Base-by-base conservation (phyloP, 2,113 vertebrate species). In the Dromaius novaehollandiae region DNA sequence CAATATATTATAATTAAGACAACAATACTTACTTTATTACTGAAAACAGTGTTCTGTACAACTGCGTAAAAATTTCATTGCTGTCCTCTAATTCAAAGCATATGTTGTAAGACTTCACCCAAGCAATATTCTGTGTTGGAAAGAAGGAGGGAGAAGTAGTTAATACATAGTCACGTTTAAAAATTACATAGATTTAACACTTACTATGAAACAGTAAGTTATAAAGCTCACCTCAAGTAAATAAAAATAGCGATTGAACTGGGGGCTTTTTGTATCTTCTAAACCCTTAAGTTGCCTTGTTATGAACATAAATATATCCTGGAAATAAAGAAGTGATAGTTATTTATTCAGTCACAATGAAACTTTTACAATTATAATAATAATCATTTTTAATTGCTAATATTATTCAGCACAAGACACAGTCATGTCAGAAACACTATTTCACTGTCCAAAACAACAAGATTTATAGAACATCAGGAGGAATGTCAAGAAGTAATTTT, bases 281-380 rank as follows among this genome's bases (percentile, higher is more conserved):
- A 99, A 98, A 92, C 99, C 99, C 97, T 99, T 99, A 40, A 99
- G 98, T 89, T 99, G 99, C 91, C 99, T 98, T 93, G 99, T 99
- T 98, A 99, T 99, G 95, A 99, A 99, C 99, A 99, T 99, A 98
- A 99, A 99, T 98, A 99, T 99, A 98, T 99, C 99, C 99, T 99
- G 28, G 94, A 95, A 96, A 93, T 46, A 82, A 92, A 91, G 36
- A 88, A 94, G 56, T 76, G 53, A 94, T 3, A 79, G 63, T n/a
- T 81, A 63, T 71, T 98, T 95, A 96, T 75, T 79, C 69, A 87
- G 77, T 1, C 26, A 82, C 20, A 91, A 51, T 69, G 14, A 89
- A 75, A 85, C 26, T 84, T 75, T 40, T 38, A 75, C 91, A 95
- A 66, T 14, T 48, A 46, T 69, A 95, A 79, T 50, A 80, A 91